phyloP scores from a whole-genome alignment of 2,797 vertebrate species.

The Propithecus deckenii region DNA sequence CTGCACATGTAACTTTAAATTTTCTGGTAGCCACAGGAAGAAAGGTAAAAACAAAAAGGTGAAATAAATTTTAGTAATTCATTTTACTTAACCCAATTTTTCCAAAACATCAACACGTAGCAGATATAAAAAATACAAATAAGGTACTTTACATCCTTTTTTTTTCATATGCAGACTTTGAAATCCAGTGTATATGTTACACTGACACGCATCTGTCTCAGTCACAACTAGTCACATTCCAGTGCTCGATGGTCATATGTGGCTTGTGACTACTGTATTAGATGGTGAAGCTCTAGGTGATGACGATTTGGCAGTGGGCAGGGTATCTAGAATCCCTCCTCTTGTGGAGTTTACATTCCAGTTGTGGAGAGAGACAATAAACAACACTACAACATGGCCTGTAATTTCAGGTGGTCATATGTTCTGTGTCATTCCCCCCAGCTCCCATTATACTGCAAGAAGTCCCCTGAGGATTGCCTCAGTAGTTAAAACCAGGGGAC shows the following conservation, averaged over 20 bases:
- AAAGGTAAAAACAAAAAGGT: not conserved
- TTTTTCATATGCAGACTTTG: not conserved
- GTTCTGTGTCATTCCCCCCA: not conserved
- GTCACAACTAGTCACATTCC: no score
- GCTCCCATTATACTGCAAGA: not conserved
- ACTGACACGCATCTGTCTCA: fast-evolving
- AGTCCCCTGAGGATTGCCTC: not conserved
- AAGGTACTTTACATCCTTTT: not conserved
- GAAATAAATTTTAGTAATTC: not conserved
- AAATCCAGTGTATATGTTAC: not conserved
- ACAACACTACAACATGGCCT: not conserved
- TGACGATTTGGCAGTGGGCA: not conserved
- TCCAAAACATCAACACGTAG: not conserved
- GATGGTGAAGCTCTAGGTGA: fast-evolving
- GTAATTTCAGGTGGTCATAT: fast-evolving
- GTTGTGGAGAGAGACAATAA: not conserved
- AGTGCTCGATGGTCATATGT: not conserved
- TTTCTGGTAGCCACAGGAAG: not conserved
- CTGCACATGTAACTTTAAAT: not conserved
- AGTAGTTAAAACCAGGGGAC: not conserved
- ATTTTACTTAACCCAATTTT: not conserved
- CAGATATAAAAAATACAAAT: not conserved
- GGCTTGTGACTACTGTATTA: fast-evolving
- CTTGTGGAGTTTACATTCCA: not conserved
- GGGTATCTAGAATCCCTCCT: not conserved